phyloP scores from a whole-genome alignment of 2,113 vertebrate genomes.

The Eulemur rufifrons region DNA sequence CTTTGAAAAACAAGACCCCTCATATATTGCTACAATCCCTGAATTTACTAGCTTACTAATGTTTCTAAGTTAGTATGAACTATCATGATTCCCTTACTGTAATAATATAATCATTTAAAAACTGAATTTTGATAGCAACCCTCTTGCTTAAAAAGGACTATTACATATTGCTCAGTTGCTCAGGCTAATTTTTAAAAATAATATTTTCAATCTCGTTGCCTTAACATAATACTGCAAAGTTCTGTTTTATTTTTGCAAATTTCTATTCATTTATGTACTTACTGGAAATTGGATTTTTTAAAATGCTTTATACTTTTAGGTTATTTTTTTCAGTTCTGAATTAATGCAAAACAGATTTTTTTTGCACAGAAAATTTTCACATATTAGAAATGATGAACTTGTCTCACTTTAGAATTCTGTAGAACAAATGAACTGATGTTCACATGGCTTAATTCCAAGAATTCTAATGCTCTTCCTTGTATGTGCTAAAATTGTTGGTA shows the following conservation, averaged over 20 bases:
- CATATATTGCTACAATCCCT: not conserved
- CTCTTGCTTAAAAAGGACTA: not conserved
- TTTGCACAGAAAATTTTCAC: not conserved
- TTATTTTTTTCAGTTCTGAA: not conserved
- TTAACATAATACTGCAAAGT: not conserved
- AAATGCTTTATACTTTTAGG: not conserved
- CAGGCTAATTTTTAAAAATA: not conserved
- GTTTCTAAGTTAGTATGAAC: not conserved
- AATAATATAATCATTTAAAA: not conserved
- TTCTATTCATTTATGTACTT: not conserved
- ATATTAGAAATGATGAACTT: not conserved
- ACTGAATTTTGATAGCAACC: not conserved
- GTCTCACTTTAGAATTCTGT: not conserved
- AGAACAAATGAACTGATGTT: slow-evolving; percentile 26
- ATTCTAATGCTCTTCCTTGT: not conserved
- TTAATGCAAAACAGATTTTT: slow-evolving; percentile 1
- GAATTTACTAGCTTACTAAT: not conserved
- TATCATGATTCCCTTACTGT: not conserved
- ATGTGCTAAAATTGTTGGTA: not conserved
- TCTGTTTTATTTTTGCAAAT: not conserved
- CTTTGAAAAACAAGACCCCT: not conserved
- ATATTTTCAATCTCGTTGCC: not conserved
- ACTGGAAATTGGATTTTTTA: not conserved
- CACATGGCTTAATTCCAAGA: slow-evolving; percentile 9
- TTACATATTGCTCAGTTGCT: not conserved